Evolutionary conservation across 1,140 invertebrate genomes (phyloP), one percentile per base, ranked within the genome.

Genomic region (Carcinoscorpius rotundicauda): DNA sequence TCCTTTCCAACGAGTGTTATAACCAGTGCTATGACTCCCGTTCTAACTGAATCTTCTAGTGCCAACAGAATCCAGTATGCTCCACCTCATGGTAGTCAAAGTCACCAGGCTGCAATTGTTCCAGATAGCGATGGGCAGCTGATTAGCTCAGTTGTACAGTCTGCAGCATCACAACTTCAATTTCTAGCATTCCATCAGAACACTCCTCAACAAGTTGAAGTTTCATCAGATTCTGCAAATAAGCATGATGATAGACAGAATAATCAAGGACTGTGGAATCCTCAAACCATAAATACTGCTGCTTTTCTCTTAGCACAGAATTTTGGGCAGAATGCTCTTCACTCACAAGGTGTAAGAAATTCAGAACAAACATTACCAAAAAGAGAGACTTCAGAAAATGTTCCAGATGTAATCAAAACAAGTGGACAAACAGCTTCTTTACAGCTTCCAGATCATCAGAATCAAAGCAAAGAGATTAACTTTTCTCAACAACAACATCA

Each of bases 1-100:
- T 65, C 68, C 48, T 69, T 66, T 51, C 65, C 68, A 3, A 62
- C 68, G 52, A 69, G 68, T 60, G 68, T 66, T 8, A 66, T 66
- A 8, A 60, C 56, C 50, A 66, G 68, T n/a, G 68, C 66, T 63
- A 67, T 63, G 72, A 72, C 63, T 5, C n/a, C 61, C 52, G 57
- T 74, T 77, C 75, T 77, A 74, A 71, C 77, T 72, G 65, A 63
- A 74, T 73, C 58, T 73, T 3, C 77, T 76, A 75, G 77, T n/a
- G 74, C 76, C 50, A 78, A 79, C 59, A 78, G 81, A 65, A 82
- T 82, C 61, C 81, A 81, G 69, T 82, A 82, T 71, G 81, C 81
- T 8, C 81, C 80, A 49, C 74, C 66, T 49, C 6, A 8, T n/a
- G 6, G 6, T 55, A 6, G n/a, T 8, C 6, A 55, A 8, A n/a